Base-by-base conservation (phyloP, 2,113 vertebrate species). In the Heterochromis multidens region DNA sequence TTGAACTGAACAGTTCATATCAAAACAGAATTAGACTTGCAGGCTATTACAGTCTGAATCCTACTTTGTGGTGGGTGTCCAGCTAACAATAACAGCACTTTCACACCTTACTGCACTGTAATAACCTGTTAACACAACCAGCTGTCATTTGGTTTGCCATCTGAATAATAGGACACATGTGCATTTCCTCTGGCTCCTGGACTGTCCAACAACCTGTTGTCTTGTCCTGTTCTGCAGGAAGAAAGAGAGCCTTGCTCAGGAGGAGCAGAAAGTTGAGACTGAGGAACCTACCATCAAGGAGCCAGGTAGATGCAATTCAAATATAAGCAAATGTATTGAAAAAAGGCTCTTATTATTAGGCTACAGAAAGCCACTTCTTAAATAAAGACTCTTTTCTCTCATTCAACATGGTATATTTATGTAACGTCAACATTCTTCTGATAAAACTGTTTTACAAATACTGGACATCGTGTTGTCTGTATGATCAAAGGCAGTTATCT, bases 161-260 rank as follows among this genome's bases (percentile, higher is more conserved):
- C 17, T 23, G 6, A 56, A 19, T 40, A 40, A 5, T 11, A 11
- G 56, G 25, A 62, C 35, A 31, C 21, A 29, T 11, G 35, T 1
- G 4, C n/a, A 0, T 37, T 37, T 6, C 1, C 62, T 23, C 0
- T 40, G 2, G 5, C 59, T 74, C 10, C 6, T 25, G 11, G 27
- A 29, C 4, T 37, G 4, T 52, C 13, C 3, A 52, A 46, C 9
- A 7, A 4, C 21, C 61, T 37, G 31, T 7, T 72, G 12, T 12
- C 52, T 60, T 83, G 5, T 86, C 2, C n/a, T 83, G 21, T 89
- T 33, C 31, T 77, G 76, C 85, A 96, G 95, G 78, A 46, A 79
- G 13, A 63, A 92, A 31, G 83, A 85, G 25, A 67, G 58, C 5
- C 17, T 61, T 78, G 40, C 52, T 86, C 79, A 80, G 57, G 89